phyloP scores from a whole-genome alignment of 1,140 invertebrate genomes.

The Schlechtendalia chinensis region DNA sequence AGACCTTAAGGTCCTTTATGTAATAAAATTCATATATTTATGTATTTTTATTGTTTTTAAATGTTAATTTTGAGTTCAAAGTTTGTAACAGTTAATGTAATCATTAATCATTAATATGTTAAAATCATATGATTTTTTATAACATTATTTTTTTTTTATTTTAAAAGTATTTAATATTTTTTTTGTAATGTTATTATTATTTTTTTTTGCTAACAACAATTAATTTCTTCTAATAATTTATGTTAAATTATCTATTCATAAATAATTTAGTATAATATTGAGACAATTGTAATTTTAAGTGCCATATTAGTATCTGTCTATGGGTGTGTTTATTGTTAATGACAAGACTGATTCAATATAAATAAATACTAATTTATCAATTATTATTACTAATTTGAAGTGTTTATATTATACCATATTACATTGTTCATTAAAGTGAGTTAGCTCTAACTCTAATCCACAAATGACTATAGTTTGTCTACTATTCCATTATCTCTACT shows the following conservation, averaged over 20 bases:
- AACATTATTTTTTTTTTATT: not conserved
- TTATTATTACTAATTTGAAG: not conserved
- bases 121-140: not conserved
- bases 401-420: not conserved
- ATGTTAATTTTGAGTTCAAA: not conserved
- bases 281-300: constrained; percentile 30
- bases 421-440: not conserved
- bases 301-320: constrained; percentile 34
- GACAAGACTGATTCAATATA: constrained; percentile 40
- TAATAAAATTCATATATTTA: constrained; percentile 2
- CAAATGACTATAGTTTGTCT: not conserved
- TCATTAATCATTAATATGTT: constrained; percentile 4
- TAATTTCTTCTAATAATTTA: not conserved
- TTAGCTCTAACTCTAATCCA: not conserved
- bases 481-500: too few relatives aligned
- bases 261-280: not conserved
- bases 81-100: not conserved
- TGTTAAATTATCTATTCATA: not conserved
- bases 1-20: not conserved
- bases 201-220: constrained; percentile 3
- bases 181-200: constrained; percentile 17
- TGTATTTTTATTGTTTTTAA: not conserved
- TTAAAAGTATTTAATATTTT: not conserved
- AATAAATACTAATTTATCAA: not conserved
- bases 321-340: constrained; percentile 29